These are phyloP conservation scores for Rattus norvegicus DNA, from an alignment of 2,113 vertebrate genomes.

Conservation along the genomic window DNA sequence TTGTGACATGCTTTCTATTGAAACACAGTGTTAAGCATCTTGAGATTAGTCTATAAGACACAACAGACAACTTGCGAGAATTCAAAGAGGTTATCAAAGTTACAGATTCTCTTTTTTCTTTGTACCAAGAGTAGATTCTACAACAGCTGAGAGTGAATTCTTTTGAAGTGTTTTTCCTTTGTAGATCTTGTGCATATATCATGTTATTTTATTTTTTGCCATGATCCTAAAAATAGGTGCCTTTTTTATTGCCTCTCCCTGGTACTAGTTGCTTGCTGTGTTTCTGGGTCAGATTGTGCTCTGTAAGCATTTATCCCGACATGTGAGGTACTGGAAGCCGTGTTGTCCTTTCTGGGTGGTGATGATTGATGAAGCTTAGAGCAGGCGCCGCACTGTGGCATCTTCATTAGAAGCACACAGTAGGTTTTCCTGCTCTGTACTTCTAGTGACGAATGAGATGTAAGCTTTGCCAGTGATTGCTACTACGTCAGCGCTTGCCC, in stretches of 20 bases:
- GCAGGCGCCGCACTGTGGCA: neutral
- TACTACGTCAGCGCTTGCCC: too few relatives aligned
- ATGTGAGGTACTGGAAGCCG: neutral
- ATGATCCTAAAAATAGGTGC: conserved; percentile 12
- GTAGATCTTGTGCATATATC: neutral
- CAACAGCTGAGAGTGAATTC: neutral
- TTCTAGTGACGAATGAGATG: neutral
- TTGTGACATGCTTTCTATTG: neutral
- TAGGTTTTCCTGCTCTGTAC: neutral
- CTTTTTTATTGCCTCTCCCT: neutral
- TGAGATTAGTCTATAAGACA: neutral
- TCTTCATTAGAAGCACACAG: neutral
- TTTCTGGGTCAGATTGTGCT: conserved; percentile 43
- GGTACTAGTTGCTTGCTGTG: conserved; percentile 34
- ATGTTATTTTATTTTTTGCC: conserved; percentile 51
- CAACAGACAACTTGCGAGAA: neutral
- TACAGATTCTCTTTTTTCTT: neutral
- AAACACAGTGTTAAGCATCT: neutral
- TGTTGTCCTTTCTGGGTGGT: neutral
- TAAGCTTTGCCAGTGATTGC: neutral
- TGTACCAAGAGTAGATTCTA: neutral
- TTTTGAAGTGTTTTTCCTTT: conserved; percentile 4
- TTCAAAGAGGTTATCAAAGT: neutral
- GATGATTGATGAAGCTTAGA: neutral
- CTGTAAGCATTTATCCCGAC: neutral